phyloP scores from a whole-genome alignment of 1,140 invertebrate species.

The Lordiphosa mommai region DNA sequence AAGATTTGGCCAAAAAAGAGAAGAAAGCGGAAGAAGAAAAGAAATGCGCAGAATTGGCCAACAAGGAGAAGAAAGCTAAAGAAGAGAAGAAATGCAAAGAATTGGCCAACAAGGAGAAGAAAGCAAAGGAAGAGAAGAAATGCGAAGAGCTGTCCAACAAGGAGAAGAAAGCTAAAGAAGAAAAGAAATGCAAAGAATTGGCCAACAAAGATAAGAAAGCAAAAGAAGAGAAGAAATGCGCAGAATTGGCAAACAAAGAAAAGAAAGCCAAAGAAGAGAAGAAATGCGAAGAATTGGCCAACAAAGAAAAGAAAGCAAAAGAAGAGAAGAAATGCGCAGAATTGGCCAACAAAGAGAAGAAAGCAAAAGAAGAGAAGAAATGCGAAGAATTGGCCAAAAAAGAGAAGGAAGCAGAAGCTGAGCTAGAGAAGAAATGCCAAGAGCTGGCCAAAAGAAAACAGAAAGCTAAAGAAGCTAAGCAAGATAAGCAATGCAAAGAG shows the following conservation, averaged over 20 bases:
- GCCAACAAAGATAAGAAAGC: neutral
- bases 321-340: neutral
- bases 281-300: neutral
- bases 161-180: too few species aligned
- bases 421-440: neutral
- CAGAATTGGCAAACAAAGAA: neutral
- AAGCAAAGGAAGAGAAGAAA: slow-evolving; percentile 3
- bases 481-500: neutral
- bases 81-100: neutral
- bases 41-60: neutral
- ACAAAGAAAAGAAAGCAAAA: neutral
- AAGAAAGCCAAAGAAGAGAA: neutral
- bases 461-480: too few species aligned
- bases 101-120: neutral
- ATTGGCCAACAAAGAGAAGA: neutral
- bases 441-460: too few species aligned
- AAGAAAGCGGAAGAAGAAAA: neutral
- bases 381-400: neutral
- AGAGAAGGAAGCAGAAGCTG: slow-evolving; percentile 1
- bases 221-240: neutral
- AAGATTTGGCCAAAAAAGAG: neutral
- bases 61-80: too few species aligned
- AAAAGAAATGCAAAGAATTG: neutral
- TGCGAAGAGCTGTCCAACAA: neutral
- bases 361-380: too few species aligned